Base-by-base conservation (phyloP, 2,113 vertebrate genomes). In the Lethenteron reissneri region DNA sequence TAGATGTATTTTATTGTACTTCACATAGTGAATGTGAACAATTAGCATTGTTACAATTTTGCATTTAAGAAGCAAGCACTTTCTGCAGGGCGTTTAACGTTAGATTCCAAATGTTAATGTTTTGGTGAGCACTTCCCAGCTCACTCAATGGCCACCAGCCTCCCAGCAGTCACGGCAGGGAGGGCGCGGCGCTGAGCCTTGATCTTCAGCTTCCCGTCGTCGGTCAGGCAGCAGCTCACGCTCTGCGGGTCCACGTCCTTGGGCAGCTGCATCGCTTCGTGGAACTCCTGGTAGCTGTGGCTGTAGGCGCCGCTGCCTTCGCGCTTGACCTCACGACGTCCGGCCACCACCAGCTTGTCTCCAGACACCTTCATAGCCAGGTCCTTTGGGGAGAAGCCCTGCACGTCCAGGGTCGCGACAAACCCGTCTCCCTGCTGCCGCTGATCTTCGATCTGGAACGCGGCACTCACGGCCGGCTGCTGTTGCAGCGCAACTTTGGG, bases 201-300 rank as follows among this genome's bases (percentile, higher is more conserved):
- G n/a, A n/a, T n/a, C n/a, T 21, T 68, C 10, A 68, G 21, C 10
- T 11, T 68, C 62, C 62, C 62, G 21, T 68, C 62, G 62, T 15
- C 7, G 9, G 10, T 68, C 15, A 68, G 21, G 9, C 62, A 68
- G 62, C 62, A 68, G 62, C 15, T 68, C 62, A 68, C 62, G 15
- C 21, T 68, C 62, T 68, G 62, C 9, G 62, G 62, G 10, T 68
- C 62, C 62, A 68, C 62, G 62, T 11, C 62, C 21, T 11, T 68
- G 15, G 62, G 62, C 15, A 68, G 62, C 62, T 68, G 15, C 62
- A 68, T 21, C 10, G 15, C 62, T 68, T 68, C 62, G 15, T 11
- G 62, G 62, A 68, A 68, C 21, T 68, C 62, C 62, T 68, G 62
- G 62, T n/a, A 68, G 62, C 62, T 68, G 62, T 68, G 21, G 62